Base-by-base conservation (phyloP, 2,113 vertebrate genomes). In the Phainopepla nitens region DNA sequence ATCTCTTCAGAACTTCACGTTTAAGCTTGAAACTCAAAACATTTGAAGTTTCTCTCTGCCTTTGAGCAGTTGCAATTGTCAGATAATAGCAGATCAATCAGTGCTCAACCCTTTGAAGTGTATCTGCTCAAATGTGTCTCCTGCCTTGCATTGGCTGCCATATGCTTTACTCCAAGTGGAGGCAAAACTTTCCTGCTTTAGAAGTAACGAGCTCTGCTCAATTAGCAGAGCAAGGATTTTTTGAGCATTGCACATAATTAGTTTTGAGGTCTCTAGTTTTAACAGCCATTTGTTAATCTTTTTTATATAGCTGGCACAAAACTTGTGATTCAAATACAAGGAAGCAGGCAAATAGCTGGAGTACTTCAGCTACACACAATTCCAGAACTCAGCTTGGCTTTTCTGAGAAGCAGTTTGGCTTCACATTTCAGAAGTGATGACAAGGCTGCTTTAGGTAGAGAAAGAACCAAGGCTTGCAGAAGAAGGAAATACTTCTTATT, bases 21-120 rank as follows among this genome's bases (percentile, higher is more conserved):
- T 90, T 70, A 81, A 88, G 85, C 39, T 54, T 47, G 77, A 60
- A 90, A 92, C 51, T 12, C 64, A 64, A 73, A 95, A 92, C 83
- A 93, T 84, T 31, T 56, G 75, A 85, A 41, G 54, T 62, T 92
- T 95, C 62, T 87, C 53, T 76, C 70, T 88, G 64, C 69, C 90
- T 97, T 81, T 94, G 90, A 96, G 95, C 62, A 15, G 90, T 73
- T 92, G 79, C 93, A 84, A 86, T 95, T 89, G 75, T 90, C 94
- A 92, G 93, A 93, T 83, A 86, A 58, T 61, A 87, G 57, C 70
- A 90, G 85, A 95, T 96, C 92, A 95, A 91, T 96, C 56, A 58
- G 24, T 36, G 47, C 61, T 86, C 79, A 82, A 10, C 57, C 61
- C 94, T 96, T 96, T 95, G 84, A 97, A 96, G 71, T 65, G 39